Base-by-base conservation (phyloP, 1,140 invertebrate species). In the Eubasilissa regina region DNA sequence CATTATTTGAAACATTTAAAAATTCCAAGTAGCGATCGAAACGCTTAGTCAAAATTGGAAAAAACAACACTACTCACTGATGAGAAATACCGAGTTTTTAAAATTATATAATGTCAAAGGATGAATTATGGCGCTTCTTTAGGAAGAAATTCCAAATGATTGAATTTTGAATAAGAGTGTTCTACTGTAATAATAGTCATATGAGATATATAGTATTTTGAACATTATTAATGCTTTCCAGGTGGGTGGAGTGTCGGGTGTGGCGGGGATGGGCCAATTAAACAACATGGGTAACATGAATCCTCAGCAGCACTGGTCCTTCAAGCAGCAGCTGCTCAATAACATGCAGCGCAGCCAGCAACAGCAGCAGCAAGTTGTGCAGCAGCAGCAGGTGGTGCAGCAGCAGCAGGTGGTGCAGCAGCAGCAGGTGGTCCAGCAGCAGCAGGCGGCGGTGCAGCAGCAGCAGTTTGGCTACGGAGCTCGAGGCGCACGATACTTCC, bases 291-390 rank as follows among this genome's bases (percentile, higher is more conserved):
- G 1, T 35, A 35, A 35, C 84, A 87, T 84, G 84, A 85, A 84
- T 80, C 83, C 84, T n/a, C 86, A 88, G 75, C n/a, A n/a, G 86
- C 88, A 79, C 80, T 88, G 86, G 77, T 89, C 89, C 87, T 90
- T 88, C 77, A 91, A 91, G 77, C 90, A 83, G 25, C 25, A 91
- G 77, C 90, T 92, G 76, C 82, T 90, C 25, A 83, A 87, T 88
- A 79, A 66, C 64, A 90, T 90, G 51, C 88, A 90, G 76, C 90
- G 78, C 25, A 78, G 92, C 75, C 86, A 86, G 44, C 87, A 88
- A 68, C 89, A 89, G 77, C 88, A 90, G 62, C 75, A 75, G 72
- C 77, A 91, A 91, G 77, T 90, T 82, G 78, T 89, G 89, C 87
- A 90, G 77, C 90, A 83, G 55, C 91, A 89, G 76, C 87, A 87